These are phyloP conservation scores for Zaprionus ghesquierei DNA, from an alignment of 1,140 invertebrate species.

Conservation along the genomic window DNA sequence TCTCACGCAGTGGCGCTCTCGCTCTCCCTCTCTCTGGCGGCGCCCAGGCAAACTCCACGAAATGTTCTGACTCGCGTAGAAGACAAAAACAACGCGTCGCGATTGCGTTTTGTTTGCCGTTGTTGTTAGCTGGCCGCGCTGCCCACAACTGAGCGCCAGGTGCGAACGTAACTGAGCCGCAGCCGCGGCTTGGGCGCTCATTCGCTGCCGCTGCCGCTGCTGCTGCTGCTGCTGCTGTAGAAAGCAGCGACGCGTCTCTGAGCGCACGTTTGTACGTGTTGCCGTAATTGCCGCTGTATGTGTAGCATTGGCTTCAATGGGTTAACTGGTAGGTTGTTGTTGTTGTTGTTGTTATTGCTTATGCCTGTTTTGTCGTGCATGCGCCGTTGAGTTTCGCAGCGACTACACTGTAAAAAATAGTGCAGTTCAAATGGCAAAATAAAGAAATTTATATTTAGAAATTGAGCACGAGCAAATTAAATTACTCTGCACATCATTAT, in stretches of 20 bases:
- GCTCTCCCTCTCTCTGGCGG: constrained; percentile 2
- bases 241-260: constrained; percentile 26
- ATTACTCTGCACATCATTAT: background rate
- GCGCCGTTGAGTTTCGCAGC: constrained; percentile 11
- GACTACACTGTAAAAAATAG: constrained; percentile 21
- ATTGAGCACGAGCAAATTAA: background rate
- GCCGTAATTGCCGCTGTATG: constrained; percentile 5
- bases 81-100: constrained; percentile 39
- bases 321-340: constrained; percentile 55
- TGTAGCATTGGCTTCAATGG: constrained; percentile 57
- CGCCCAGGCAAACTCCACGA: constrained; percentile 19
- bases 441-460: background rate
- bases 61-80: constrained; percentile 47
- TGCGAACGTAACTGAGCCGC: constrained; percentile 44
- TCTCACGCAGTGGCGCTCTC: constrained; percentile 13
- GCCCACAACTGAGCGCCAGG: constrained; percentile 71
- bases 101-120: constrained; percentile 52
- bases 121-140: constrained; percentile 66
- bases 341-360: constrained; percentile 30
- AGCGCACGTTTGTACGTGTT: constrained; percentile 23
- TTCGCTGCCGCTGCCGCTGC: constrained; percentile 10
- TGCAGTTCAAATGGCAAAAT: background rate
- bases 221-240: constrained; percentile 28
- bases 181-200: constrained; percentile 36
- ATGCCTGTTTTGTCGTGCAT: constrained; percentile 21